phyloP scores from a whole-genome alignment of 1,140 invertebrate genomes.

The Drosophila bocqueti region DNA sequence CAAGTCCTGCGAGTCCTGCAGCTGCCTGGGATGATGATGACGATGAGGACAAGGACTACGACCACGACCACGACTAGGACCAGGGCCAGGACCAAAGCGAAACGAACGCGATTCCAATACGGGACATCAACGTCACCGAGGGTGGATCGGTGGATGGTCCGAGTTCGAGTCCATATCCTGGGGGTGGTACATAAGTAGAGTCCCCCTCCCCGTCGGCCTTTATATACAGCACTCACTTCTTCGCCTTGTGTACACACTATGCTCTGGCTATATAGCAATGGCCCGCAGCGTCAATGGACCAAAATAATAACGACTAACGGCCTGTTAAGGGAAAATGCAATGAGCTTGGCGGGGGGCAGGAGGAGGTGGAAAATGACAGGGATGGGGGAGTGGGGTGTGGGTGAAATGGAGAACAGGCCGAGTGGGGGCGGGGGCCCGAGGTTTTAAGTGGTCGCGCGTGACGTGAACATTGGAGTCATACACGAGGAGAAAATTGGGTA shows the following conservation, averaged over 20 bases:
- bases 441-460: conserved; percentile 84
- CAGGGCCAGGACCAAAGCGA: conserved; percentile 47
- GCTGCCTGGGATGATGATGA: conserved; percentile 24
- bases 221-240: conserved; percentile 43
- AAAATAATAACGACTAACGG: conserved; percentile 85
- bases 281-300: conserved; percentile 85
- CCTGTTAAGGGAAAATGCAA: conserved; percentile 81
- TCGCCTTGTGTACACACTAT: conserved; percentile 37
- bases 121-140: conserved; percentile 82
- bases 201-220: conserved; percentile 22
- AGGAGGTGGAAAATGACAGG: conserved; percentile 2
- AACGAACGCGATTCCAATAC: conserved; percentile 83
- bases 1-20: conserved; percentile 9
- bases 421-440: conserved; percentile 49
- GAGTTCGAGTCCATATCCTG: conserved; percentile 40
- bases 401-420: conserved; percentile 11
- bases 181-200: conserved; percentile 68
- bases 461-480: conserved; percentile 53
- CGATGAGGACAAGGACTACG: conserved; percentile 14
- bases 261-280: conserved; percentile 52
- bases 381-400: conserved; percentile 2
- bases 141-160: conserved; percentile 54
- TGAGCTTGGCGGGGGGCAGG: conserved; percentile 18
- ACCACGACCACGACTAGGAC: conserved; percentile 9
- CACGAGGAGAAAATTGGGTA: neutral